Evolutionary conservation across 2,797 vertebrate genomes (phyloP).

Genomic region (Champsocephalus esox): DNA sequence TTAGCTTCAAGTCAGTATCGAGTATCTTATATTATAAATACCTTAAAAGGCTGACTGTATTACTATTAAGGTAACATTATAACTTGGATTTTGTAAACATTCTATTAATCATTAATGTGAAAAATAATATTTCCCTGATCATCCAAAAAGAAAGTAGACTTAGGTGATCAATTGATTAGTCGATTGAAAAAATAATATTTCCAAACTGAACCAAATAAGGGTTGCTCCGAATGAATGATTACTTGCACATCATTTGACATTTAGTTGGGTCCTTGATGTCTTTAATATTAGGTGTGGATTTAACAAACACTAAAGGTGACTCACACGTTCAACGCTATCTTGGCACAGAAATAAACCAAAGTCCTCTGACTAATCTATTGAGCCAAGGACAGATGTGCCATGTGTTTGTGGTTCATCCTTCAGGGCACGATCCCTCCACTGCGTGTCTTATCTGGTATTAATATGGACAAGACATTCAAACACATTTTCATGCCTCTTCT

Average conservation of each 20-base stretch:
- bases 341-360: slow-evolving; percentile 14
- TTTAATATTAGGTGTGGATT: slow-evolving; percentile 28
- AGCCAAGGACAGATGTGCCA: slow-evolving; percentile 10
- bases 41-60: too few species aligned
- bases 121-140: too few species aligned
- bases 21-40: too few species aligned
- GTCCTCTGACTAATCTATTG: slow-evolving; percentile 4
- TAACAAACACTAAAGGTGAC: slow-evolving; percentile 16
- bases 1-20: too few species aligned
- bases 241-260: neutral
- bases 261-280: too few species aligned
- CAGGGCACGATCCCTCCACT: slow-evolving; percentile 23
- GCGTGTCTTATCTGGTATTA: slow-evolving; percentile 58
- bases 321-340: slow-evolving; percentile 2
- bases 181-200: too few species aligned
- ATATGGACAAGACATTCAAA: slow-evolving; percentile 51
- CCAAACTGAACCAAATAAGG: too few species aligned
- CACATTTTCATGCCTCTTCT: slow-evolving; percentile 44
- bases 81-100: too few species aligned
- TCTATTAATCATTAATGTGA: too few species aligned
- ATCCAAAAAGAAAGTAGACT: too few species aligned
- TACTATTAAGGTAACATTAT: too few species aligned
- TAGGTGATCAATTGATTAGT: too few species aligned
- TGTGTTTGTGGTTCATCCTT: slow-evolving; percentile 18
- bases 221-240: neutral